phyloP scores from a whole-genome alignment of 2,113 vertebrate species.

The Pristiophorus japonicus region DNA sequence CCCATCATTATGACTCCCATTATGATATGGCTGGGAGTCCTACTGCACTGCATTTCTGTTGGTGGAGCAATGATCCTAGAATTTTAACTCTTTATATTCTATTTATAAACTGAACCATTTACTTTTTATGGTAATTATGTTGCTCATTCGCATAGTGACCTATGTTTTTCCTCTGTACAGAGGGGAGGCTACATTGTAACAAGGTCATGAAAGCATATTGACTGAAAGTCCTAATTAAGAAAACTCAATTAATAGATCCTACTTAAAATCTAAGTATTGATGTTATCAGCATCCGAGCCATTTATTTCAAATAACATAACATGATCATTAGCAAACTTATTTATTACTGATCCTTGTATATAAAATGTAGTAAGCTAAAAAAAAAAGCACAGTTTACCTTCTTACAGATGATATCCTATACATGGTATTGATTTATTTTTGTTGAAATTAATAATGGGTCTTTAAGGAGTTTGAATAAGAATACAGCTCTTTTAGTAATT shows the following conservation, averaged over 20 bases:
- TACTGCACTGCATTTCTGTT: no score
- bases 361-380: background rate
- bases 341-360: constrained; percentile 10
- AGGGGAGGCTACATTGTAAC: background rate
- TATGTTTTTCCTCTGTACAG: background rate
- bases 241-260: constrained; percentile 9
- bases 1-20: background rate
- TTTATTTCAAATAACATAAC: constrained; percentile 22
- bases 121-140: background rate
- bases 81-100: background rate
- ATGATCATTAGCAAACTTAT: constrained; percentile 11
- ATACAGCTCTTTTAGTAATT: background rate
- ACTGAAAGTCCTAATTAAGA: constrained; percentile 23
- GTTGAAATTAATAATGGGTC: background rate
- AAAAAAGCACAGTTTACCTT: background rate
- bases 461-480: background rate
- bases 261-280: constrained; percentile 1
- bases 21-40: background rate
- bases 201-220: constrained; percentile 16
- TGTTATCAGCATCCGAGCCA: background rate
- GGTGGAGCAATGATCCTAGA: background rate
- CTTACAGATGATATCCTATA: background rate
- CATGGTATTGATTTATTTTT: background rate
- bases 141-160: background rate
- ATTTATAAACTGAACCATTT: background rate